phyloP scores from a whole-genome alignment of 92 coral and sea anemone species.

The Zoanthus solanderi region DNA sequence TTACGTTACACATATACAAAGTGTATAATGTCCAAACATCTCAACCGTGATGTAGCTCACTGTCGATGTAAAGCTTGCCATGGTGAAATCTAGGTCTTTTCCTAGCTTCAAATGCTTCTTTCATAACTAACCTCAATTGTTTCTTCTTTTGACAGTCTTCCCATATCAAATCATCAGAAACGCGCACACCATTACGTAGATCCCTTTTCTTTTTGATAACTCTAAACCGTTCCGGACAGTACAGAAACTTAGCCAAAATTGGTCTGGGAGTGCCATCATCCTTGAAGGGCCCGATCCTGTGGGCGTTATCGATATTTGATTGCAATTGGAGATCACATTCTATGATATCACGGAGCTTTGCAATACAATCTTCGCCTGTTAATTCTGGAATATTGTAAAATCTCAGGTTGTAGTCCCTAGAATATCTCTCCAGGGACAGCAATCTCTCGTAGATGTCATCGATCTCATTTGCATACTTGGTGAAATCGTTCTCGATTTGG shows the following conservation, averaged over 20 bases:
- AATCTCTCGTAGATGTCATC: not conserved
- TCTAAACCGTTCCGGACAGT: slow-evolving; percentile 43
- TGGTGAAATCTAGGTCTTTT: slow-evolving; percentile 6
- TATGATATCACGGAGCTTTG: not conserved
- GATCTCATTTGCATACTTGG: not conserved
- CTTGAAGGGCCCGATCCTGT: slow-evolving; percentile 5
- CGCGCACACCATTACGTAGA: slow-evolving; percentile 25
- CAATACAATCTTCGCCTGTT: too few species aligned
- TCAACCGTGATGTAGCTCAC: not conserved
- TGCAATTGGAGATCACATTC: not conserved
- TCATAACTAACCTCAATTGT: not conserved
- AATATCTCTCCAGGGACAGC: too few species aligned
- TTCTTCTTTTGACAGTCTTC: slow-evolving; percentile 52
- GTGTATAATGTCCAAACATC: not conserved
- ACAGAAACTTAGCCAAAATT: slow-evolving; percentile 48
- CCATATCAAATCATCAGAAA: slow-evolving; percentile 49
- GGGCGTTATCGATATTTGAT: not conserved
- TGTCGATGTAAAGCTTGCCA: slow-evolving; percentile 15
- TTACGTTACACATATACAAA: not conserved
- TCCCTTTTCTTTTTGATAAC: slow-evolving; percentile 31
- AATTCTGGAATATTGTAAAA: not conserved
- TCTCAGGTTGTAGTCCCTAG: slow-evolving; percentile 1
- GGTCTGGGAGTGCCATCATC: slow-evolving; percentile 52
- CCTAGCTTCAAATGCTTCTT: slow-evolving; percentile 11
- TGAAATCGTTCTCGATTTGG: not conserved